phyloP scores from a whole-genome alignment of 2,113 vertebrate species.

The Cinclus cinclus region DNA sequence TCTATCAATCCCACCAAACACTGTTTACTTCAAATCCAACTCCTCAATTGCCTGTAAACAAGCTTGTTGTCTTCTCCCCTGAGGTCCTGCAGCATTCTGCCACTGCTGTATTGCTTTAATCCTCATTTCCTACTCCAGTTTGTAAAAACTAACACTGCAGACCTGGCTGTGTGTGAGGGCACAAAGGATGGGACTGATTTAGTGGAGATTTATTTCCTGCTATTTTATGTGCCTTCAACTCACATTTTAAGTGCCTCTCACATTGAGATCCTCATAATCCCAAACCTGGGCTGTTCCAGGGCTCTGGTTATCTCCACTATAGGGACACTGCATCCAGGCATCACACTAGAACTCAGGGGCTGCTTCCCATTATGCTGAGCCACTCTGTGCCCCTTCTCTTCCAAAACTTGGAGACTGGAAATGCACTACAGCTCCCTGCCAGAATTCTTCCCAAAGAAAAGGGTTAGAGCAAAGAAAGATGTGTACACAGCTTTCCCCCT shows the following conservation, averaged over 20 bases:
- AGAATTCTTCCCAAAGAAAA: neutral
- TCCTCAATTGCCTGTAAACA: neutral
- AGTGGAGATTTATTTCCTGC: slow-evolving; percentile 21
- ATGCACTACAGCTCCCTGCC: neutral
- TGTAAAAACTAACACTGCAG: neutral
- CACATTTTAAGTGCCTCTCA: neutral
- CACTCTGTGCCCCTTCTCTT: neutral
- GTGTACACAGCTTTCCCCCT: neutral
- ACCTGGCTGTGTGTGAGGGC: neutral
- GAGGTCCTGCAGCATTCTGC: neutral
- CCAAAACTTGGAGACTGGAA: neutral
- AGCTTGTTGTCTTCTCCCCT: neutral
- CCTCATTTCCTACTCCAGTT: neutral
- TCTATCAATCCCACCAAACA: neutral
- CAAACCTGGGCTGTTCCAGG: neutral
- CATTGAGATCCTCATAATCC: neutral
- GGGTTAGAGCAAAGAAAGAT: neutral
- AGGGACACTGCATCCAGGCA: neutral
- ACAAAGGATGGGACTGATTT: neutral
- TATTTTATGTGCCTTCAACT: neutral
- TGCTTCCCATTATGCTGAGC: neutral
- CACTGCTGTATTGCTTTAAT: neutral
- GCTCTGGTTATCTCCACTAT: neutral
- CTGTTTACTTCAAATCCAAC: neutral
- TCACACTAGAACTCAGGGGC: neutral